Evolutionary conservation across 2,888 invertebrate species (phyloP), one percentile per base, ranked within the genome.

Genomic region (Nudaria mundana): DNA sequence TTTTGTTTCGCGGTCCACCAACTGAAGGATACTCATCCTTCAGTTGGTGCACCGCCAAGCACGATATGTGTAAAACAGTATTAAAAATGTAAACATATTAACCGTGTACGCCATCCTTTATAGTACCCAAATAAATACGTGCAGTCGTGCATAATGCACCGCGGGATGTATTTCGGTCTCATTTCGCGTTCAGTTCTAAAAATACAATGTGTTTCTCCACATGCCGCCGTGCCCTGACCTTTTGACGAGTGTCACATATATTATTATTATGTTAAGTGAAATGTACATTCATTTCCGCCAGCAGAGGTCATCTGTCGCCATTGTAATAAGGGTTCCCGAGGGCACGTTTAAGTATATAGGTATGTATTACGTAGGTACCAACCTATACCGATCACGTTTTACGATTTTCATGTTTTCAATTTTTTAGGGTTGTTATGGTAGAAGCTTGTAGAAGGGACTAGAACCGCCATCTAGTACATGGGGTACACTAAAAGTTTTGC

Each of bases 291-390:
- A 71, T 67, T 69, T 71, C 63, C 70, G 68, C 56, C 52, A 65
- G 56, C 64, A n/a, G n/a, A n/a, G 64, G 72, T 68, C 76, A 65
- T 71, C 66, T 71, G 71, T 72, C 71, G 64, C 54, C 48, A 44
- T 53, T 67, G 52, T 56, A 64, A 68, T 62, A 62, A 65, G 66
- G 67, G 67, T 65, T 48, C 54, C 47, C 49, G 50, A 30, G 44
- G 44, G 49, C 42, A 44, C 32, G 12, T 34, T 32, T 18, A 34
- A 22, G 16, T 45, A 56, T 48, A 42, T 42, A 48, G 3, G 5
- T 36, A 52, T 24, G 39, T 33, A 18, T n/a, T n/a, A n/a, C n/a
- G n/a, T n/a, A n/a, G n/a, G n/a, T n/a, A n/a, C n/a, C n/a, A n/a
- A n/a, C n/a, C n/a, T n/a, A n/a, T n/a, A n/a, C n/a, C n/a, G n/a